Evolutionary conservation across 2,888 invertebrate genomes (phyloP), one percentile per base, ranked within the genome.

Genomic region (Diploptera punctata): DNA sequence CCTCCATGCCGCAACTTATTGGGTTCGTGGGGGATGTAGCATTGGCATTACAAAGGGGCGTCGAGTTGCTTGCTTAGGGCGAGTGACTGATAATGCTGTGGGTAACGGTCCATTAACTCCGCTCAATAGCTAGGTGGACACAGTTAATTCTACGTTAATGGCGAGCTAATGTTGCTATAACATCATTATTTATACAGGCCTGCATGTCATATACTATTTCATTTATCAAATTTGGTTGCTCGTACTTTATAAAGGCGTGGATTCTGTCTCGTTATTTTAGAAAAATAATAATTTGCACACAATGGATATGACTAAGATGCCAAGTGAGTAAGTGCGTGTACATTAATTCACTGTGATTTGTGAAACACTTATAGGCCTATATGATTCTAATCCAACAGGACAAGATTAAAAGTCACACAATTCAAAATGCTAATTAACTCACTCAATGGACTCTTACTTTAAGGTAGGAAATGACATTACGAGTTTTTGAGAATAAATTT

Each of bases 41-140:
- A 44, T 65, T 26, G 29, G 43, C 26, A 24, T 44, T 26, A 65
- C 65, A 44, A 65, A 65, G 65, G 65, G 44, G 65, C 26, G 54
- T 54, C 26, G 49, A 52, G 52, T 24, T 24, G 52, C 24, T 29
- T 7, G 31, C 57, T 29, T 26, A 24, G n/a, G 57, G 57, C 29
- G n/a, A 52, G 21, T 13, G 10, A 24, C 4, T 5, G 24, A 57
- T 57, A 57, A 57, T 31, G 29, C 57, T 29, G 57, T 29, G 57
- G n/a, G 31, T 16, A 31, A 31, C 57, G 29, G 29, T 57, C 57
- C n/a, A 29, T 57, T 29, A 57, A 57, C 24, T 16, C 10, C 57
- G 4, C 29, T 57, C 31, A 57, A 29, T 57, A 2, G n/a, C 57
- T n/a, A 57, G 16, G 29, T 57, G 26, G 29, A 31, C 31, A 57